Conservation (phyloP, 2,797 vertebrate genomes). For the Coluber constrictor region DNA sequence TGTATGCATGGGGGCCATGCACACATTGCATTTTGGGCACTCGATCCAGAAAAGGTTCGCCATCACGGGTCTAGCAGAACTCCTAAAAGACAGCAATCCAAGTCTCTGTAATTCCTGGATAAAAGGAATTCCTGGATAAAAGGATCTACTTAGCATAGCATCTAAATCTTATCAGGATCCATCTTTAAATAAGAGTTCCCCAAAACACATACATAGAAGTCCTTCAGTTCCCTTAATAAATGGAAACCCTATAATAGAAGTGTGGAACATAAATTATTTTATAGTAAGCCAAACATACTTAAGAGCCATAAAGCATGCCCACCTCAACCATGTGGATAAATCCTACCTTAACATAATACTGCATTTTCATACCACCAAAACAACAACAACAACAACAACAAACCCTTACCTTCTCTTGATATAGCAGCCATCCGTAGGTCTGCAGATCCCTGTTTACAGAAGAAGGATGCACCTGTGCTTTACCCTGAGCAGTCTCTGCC, state of each 20-base stretch:
- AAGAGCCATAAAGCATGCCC: neutral
- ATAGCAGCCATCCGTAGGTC: slow-evolving; percentile 90
- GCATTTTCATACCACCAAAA: neutral
- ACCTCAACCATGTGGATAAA: neutral
- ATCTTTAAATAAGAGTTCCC: neutral
- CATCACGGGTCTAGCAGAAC: neutral
- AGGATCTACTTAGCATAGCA: neutral
- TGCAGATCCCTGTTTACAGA: slow-evolving; percentile 94
- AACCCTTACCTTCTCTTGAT: slow-evolving; percentile 87
- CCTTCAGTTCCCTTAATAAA: neutral
- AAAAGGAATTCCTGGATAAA: neutral
- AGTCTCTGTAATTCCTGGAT: neutral
- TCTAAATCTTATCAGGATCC: neutral
- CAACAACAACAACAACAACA: neutral
- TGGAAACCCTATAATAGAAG: neutral
- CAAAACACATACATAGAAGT: neutral
- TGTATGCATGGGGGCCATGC: too few relatives aligned
- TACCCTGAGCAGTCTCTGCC: slow-evolving; percentile 92
- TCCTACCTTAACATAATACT: slow-evolving; percentile 3
- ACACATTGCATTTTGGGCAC: too few relatives aligned
- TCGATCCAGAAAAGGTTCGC: too few relatives aligned
- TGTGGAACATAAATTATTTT: neutral
- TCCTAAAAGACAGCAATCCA: neutral
- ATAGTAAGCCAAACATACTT: neutral
- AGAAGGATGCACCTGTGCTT: slow-evolving; percentile 91